Percentiles rank a stretch among this genome's conserved stretches.
Evolutionary conservation across 2,113 vertebrate species (phyloP).

Genomic region (Dissostichus mawsoni): DNA sequence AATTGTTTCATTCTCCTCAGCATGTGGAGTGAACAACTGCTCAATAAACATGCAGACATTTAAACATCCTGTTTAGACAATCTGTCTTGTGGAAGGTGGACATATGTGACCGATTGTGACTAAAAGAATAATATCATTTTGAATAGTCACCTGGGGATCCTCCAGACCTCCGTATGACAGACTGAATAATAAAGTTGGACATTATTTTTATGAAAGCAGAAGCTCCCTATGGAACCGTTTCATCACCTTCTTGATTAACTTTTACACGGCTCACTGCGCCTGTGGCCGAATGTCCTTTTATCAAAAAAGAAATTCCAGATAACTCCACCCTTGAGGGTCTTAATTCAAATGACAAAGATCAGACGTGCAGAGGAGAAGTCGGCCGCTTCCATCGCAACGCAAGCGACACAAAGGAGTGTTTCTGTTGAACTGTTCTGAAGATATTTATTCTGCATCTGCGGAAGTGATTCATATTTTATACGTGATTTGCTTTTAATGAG

Average conservation of each 20-base stretch:
- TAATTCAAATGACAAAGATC: slow-evolving; percentile 33
- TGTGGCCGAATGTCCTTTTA: slow-evolving; percentile 58
- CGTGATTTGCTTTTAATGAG: not conserved
- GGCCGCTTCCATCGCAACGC: slow-evolving; percentile 10
- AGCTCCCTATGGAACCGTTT: slow-evolving; percentile 45
- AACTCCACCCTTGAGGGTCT: slow-evolving; percentile 29
- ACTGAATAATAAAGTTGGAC: slow-evolving; percentile 69
- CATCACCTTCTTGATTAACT: slow-evolving; percentile 58
- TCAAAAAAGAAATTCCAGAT: slow-evolving; percentile 20
- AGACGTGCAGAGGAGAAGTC: slow-evolving; percentile 12
- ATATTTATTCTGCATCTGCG: not conserved
- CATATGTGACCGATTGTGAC: not conserved
- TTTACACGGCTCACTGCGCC: slow-evolving; percentile 59
- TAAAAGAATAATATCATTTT: slow-evolving; percentile 40
- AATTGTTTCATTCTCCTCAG: slow-evolving; percentile 30
- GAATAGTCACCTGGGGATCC: slow-evolving; percentile 45
- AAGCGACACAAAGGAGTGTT: slow-evolving; percentile 13
- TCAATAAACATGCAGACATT: slow-evolving; percentile 45
- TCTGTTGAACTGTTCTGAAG: slow-evolving; percentile 1
- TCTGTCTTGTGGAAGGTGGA: not conserved
- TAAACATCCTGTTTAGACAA: slow-evolving; percentile 11
- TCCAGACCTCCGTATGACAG: slow-evolving; percentile 33
- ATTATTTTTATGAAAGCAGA: slow-evolving; percentile 66
- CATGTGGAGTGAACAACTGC: slow-evolving; percentile 5
- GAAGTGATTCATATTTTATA: not conserved